phyloP scores from a whole-genome alignment of 2,797 vertebrate genomes.

The Dendrocincla fuliginosa region DNA sequence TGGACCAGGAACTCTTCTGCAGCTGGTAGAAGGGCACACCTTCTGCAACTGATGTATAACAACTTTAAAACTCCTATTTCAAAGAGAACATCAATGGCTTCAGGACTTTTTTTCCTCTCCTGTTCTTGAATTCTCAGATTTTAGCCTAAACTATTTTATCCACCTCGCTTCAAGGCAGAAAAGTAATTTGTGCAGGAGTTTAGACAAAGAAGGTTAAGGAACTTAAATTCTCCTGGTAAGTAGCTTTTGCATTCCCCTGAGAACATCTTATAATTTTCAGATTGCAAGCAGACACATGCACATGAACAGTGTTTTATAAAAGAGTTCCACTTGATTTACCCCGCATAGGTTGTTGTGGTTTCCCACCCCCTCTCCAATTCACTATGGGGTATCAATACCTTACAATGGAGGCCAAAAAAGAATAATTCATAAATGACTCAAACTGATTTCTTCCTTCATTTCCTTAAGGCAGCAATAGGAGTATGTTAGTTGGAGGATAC shows the following conservation, averaged over 20 bases:
- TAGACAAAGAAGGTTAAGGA: background rate
- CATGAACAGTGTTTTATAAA: background rate
- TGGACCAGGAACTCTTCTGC: background rate
- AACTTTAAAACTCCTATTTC: background rate
- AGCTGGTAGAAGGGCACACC: background rate
- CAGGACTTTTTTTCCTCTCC: background rate
- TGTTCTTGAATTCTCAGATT: background rate
- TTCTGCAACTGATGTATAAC: fast-evolving
- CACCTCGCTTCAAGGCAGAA: background rate
- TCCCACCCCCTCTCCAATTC: background rate
- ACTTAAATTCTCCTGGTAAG: background rate
- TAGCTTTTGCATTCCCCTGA: background rate
- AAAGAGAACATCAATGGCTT: background rate
- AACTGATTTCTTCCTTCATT: background rate
- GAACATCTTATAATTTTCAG: background rate
- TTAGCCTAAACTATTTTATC: background rate
- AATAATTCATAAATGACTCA: background rate
- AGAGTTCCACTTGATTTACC: background rate
- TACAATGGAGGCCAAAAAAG: background rate
- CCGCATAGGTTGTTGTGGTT: background rate
- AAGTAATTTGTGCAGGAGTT: background rate
- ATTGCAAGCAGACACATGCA: fast-evolving
- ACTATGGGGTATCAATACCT: background rate
- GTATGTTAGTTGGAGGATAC: background rate
- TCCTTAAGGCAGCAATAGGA: background rate